A percentile compares a stretch with the other conserved stretches of the same genome.
Evolutionary conservation across 92 coral and sea anemone species (phyloP).

Genomic region (Anthopleura xanthogrammica): DNA sequence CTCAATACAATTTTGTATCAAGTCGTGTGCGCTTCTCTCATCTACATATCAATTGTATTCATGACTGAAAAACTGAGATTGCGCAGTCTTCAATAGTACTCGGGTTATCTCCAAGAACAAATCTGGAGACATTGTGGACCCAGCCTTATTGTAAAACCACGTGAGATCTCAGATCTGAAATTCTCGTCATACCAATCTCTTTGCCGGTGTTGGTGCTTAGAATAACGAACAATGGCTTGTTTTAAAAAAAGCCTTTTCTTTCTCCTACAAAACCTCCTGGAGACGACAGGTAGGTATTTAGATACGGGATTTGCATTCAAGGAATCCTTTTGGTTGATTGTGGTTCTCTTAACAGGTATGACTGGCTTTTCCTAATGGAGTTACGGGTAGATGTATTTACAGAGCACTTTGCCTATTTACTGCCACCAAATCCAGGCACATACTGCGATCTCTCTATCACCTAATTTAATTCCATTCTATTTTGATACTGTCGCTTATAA

Average conservation of each 20-base stretch:
- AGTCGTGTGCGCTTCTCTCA: conserved; percentile 10
- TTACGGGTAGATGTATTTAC: conserved; percentile 8
- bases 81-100: conserved; percentile 10
- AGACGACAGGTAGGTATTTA: conserved; percentile 12
- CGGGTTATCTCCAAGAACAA: not conserved
- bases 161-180: not conserved
- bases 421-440: conserved; percentile 21
- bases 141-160: conserved; percentile 2
- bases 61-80: conserved; percentile 18
- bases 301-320: conserved; percentile 3
- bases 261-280: not conserved
- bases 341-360: conserved; percentile 11
- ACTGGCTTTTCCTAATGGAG: not conserved
- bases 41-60: not conserved
- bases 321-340: not conserved
- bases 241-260: conserved; percentile 1
- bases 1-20: conserved; percentile 16
- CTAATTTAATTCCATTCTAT: conserved; percentile 16
- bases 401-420: conserved; percentile 19
- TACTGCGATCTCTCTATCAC: conserved; percentile 15
- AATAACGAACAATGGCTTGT: not conserved
- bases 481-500: conserved; percentile 7
- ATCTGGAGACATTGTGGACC: conserved; percentile 4
- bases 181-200: not conserved
- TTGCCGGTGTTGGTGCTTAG: not conserved